phyloP scores from a whole-genome alignment of 2,113 vertebrate species.

The Odontophorus gujanensis region DNA sequence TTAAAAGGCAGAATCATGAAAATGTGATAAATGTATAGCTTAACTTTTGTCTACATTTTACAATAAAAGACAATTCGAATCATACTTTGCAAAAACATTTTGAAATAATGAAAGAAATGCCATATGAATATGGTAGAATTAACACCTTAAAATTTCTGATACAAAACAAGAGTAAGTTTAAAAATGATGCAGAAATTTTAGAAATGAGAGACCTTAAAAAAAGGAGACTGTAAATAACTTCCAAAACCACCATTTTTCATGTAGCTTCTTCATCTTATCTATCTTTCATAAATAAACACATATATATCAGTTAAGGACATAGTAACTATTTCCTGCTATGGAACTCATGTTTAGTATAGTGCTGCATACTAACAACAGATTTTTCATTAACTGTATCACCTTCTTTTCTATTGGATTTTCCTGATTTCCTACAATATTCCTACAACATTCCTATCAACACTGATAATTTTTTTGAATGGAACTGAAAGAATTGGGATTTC shows the following conservation, averaged over 20 bases:
- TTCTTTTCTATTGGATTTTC: not conserved
- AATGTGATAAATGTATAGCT: not conserved
- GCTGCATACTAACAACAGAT: not conserved
- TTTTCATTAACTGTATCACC: not conserved
- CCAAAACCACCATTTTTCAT: fast-evolving
- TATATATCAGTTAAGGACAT: not conserved
- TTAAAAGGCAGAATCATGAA: not conserved
- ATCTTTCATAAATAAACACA: not conserved
- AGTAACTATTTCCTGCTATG: not conserved
- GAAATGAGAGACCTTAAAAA: not conserved
- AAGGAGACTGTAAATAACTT: fast-evolving
- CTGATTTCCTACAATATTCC: not conserved
- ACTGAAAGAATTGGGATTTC: not conserved
- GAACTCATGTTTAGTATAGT: not conserved
- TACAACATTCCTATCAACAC: not conserved
- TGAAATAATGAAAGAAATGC: not conserved
- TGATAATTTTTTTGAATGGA: not conserved
- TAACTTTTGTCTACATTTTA: not conserved
- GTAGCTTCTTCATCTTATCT: not conserved
- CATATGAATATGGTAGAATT: not conserved
- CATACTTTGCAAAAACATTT: not conserved
- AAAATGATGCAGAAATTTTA: not conserved
- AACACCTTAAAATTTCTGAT: not conserved
- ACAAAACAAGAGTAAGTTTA: not conserved
- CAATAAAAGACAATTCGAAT: not conserved